Base-by-base conservation (phyloP, 2,797 vertebrate genomes). In the Alauda arvensis region DNA sequence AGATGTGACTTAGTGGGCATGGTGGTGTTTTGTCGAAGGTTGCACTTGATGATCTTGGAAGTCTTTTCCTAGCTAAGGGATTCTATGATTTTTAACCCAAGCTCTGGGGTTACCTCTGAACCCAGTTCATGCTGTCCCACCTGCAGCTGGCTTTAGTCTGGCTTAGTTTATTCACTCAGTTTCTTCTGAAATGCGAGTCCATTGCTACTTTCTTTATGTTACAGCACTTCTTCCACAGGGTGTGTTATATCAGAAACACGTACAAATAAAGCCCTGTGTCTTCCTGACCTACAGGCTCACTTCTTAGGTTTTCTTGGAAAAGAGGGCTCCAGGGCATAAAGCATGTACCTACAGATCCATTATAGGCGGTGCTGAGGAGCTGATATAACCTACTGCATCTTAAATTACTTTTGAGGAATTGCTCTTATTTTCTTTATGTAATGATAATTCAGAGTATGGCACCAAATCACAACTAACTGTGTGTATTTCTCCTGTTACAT, bases 11-110 rank as follows among this genome's bases (percentile, higher is more conserved):
- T 49, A 8, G 23, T 42, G 31, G 34, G 2, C 8, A 12, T 63
- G n/a, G 16, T 20, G n/a, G 19, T 63, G 17, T 33, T 63, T 37
- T 13, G 6, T 43, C 0, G 0, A 28, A 45, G 14, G 28, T 34
- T 61, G 20, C 40, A 34, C 25, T 53, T 46, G 11, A 25, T 49
- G 14, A 19, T 40, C 8, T 34, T 61, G 56, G 25, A 53, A 66
- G 40, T 72, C 20, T 61, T 61, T 67, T 55, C 19, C 11, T 43
- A 0, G 11, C 28, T 24, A 37, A 42, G 31, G 9, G 16, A 14
- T 42, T 42, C 21, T 46, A 1, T 55, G 21, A 28, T 77, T 79
- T 19, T 82, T 83, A 57, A 52, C 34, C 13, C 14, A 52, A 8
- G 20, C 7, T 56, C 39, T 85, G 31, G 11, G 13, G 3, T 66